phyloP scores from a whole-genome alignment of 2,113 vertebrate genomes.

The Passer domesticus region DNA sequence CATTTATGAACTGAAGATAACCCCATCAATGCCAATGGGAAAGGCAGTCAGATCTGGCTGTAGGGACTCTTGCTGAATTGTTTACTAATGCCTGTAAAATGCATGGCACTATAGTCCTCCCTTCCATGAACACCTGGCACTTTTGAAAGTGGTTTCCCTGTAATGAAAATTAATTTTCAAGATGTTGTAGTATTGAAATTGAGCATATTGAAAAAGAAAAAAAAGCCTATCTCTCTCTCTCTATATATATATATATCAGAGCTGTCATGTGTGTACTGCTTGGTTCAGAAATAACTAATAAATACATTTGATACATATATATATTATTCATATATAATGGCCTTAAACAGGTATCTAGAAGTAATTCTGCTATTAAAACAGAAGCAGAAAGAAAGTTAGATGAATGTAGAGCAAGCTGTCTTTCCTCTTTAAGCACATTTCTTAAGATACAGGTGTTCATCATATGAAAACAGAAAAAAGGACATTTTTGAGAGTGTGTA shows the following conservation, averaged over 20 bases:
- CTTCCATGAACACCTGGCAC: background rate
- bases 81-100: background rate
- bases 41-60: background rate
- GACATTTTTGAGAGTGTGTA: background rate
- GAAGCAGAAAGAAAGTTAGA: background rate
- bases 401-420: background rate
- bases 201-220: background rate
- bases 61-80: background rate
- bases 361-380: background rate
- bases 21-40: background rate
- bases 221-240: background rate
- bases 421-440: background rate
- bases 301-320: background rate
- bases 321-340: background rate
- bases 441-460: background rate
- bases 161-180: background rate
- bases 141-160: background rate
- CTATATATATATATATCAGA: background rate
- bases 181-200: background rate
- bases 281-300: background rate
- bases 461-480: background rate
- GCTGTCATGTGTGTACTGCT: background rate
- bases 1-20: background rate
- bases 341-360: background rate
- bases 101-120: rapidly evolving